Conservation (phyloP, 2,888 invertebrate species). For the Aproaerema taeniolella region DNA sequence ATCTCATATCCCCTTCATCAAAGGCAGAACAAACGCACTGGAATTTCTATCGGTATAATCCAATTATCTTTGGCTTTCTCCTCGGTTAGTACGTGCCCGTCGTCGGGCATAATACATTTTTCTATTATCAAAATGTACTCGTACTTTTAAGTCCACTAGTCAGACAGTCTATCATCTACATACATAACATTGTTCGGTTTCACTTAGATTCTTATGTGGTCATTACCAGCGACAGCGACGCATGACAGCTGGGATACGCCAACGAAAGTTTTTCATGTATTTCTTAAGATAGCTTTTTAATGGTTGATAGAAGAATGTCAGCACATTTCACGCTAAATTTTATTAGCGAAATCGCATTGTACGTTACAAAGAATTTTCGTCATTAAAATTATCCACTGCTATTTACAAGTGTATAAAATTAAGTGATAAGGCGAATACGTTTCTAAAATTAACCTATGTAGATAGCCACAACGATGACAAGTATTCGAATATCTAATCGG, state of each 20-base stretch:
- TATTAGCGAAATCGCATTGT: too few species aligned
- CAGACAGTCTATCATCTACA: too few species aligned
- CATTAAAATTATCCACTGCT: too few species aligned
- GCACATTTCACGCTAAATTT: too few species aligned
- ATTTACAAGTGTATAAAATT: too few species aligned
- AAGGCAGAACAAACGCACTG: slow-evolving; percentile 3
- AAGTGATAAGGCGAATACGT: too few species aligned
- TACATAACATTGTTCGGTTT: slow-evolving; percentile 16
- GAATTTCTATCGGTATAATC: slow-evolving; percentile 12
- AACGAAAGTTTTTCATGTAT: slow-evolving; percentile 30
- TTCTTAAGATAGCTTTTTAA: neutral
- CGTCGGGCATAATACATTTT: neutral
- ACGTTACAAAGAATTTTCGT: too few species aligned
- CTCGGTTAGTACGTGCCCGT: slow-evolving; percentile 1
- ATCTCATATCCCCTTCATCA: neutral
- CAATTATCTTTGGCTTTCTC: slow-evolving; percentile 13
- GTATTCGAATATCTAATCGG: too few species aligned
- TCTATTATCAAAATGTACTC: neutral
- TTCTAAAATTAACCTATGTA: too few species aligned
- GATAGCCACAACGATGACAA: too few species aligned
- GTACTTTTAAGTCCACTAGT: too few species aligned
- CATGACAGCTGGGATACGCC: slow-evolving; percentile 27
- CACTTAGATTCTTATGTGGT: slow-evolving; percentile 24
- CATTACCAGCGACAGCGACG: slow-evolving; percentile 29
- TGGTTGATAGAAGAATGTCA: too few species aligned